These are phyloP conservation scores for Falcaria lacertinaria DNA, from an alignment of 2,888 invertebrate species.

Conservation along the genomic window DNA sequence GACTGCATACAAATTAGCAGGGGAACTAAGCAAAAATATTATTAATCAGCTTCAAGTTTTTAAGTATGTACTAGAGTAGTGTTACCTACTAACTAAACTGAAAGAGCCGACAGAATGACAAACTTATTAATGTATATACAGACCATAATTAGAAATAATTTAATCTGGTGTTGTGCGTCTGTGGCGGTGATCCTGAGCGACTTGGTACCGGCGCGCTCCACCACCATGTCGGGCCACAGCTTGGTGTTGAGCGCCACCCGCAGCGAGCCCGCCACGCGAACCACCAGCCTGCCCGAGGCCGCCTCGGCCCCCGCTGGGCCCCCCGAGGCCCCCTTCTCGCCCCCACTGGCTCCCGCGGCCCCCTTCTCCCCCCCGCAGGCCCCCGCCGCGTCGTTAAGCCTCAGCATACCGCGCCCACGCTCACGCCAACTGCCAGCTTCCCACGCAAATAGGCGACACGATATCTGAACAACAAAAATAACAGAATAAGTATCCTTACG, in stretches of 20 bases:
- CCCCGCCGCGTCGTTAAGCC: slow-evolving; percentile 88
- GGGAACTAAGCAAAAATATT: too few species aligned
- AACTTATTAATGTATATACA: slow-evolving; percentile 25
- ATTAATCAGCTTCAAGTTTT: too few species aligned
- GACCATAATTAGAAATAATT: slow-evolving; percentile 92
- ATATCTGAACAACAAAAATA: slow-evolving; percentile 67
- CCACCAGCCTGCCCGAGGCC: slow-evolving; percentile 87
- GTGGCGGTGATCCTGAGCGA: slow-evolving; percentile 93
- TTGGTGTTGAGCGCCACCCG: slow-evolving; percentile 95
- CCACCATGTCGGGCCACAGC: slow-evolving; percentile 95
- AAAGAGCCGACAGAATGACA: too few species aligned
- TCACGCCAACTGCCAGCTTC: slow-evolving; percentile 94
- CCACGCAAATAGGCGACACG: slow-evolving; percentile 94
- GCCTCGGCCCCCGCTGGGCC: slow-evolving; percentile 30
- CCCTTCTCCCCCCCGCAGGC: slow-evolving; percentile 22
- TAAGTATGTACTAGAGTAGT: too few species aligned
- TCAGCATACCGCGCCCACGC: slow-evolving; percentile 91
- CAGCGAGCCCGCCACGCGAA: slow-evolving; percentile 92
- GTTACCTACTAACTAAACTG: too few species aligned
- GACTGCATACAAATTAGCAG: too few species aligned
- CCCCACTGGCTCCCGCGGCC: slow-evolving; percentile 72
- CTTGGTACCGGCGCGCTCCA: slow-evolving; percentile 92
- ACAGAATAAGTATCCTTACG: too few species aligned
- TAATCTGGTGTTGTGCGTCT: slow-evolving; percentile 89
- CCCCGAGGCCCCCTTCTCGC: slow-evolving; percentile 87